Conservation (phyloP, 2,113 vertebrate genomes). For the Empidonax alnorum region DNA sequence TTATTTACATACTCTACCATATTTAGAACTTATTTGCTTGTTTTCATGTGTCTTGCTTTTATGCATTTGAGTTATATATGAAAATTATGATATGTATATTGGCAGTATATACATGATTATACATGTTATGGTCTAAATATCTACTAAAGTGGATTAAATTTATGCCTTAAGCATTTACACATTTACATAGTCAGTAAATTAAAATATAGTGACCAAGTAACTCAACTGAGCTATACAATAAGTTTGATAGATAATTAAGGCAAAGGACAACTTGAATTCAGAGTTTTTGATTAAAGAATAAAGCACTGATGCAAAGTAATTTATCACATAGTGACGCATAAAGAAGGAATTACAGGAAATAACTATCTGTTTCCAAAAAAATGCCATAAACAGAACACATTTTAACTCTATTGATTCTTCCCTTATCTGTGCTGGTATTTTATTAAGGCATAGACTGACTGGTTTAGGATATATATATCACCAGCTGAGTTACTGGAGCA, state of each 20-base stretch:
- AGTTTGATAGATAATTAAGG: neutral
- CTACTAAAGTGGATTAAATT: neutral
- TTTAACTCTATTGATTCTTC: neutral
- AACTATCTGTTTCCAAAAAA: neutral
- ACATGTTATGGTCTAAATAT: neutral
- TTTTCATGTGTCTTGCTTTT: neutral
- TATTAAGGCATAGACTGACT: neutral
- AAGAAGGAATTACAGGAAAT: constrained; percentile 26
- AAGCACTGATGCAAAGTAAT: neutral
- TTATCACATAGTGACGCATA: neutral
- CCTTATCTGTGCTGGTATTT: neutral
- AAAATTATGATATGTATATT: neutral
- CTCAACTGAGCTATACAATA: neutral
- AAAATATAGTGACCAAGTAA: neutral
- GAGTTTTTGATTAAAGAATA: neutral
- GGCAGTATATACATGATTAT: neutral
- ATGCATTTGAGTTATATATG: neutral
- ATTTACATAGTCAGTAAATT: neutral
- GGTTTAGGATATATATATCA: neutral
- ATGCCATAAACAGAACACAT: neutral
- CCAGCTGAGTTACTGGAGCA: neutral
- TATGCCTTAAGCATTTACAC: neutral
- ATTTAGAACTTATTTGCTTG: neutral
- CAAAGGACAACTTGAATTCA: neutral
- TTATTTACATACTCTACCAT: neutral